Base-by-base conservation (phyloP, 2,113 vertebrate species). In the Urocolius indicus region DNA sequence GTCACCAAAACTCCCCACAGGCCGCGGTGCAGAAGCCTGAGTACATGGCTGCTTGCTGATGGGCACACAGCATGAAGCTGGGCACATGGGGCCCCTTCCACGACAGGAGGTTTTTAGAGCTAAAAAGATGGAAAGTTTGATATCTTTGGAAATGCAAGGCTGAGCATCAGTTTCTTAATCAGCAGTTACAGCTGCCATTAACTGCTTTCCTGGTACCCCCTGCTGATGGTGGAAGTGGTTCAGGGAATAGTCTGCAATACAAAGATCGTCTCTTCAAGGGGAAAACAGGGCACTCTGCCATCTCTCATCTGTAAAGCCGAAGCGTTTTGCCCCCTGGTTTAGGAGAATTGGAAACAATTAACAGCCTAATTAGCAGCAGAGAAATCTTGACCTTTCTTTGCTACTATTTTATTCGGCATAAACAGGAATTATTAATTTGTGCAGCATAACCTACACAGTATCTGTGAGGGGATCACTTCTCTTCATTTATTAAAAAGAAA, bases 171-270 rank as follows among this genome's bases (percentile, higher is more conserved):
- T 96, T 86, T 98, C 97, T 73, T 97, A 96, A 96, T 98, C 98
- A 72, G 97, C 98, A 74, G 95, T 97, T 77, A 97, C 97, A 32
- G 97, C 98, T 78, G 98, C 97, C 46, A 96, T 97, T 91, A 98
- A 68, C 66, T 96, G 98, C 57, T 96, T 98, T 51, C 95, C 97
- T 82, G 97, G 94, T 11, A 96, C n/a, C 97, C 98, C 91, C 98
- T 90, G 74, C 97, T 97, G 81, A 90, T 97, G 65, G 98, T 97
- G 51, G 96, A 96, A 95, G 96, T 74, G 11, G 93, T 94, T 79
- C 94, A 95, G 29, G 97, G 97, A 94, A 84, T 94, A 96, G 94
- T 98, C 98, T 1, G 54, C 95, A 63, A 97, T 67, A 32, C 80
- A 89, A 32, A 97, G 96, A 85, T 97, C 96, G 66, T 94, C 90